Conservation (phyloP, 1,140 invertebrate species). For the Papilio polyxenes region DNA sequence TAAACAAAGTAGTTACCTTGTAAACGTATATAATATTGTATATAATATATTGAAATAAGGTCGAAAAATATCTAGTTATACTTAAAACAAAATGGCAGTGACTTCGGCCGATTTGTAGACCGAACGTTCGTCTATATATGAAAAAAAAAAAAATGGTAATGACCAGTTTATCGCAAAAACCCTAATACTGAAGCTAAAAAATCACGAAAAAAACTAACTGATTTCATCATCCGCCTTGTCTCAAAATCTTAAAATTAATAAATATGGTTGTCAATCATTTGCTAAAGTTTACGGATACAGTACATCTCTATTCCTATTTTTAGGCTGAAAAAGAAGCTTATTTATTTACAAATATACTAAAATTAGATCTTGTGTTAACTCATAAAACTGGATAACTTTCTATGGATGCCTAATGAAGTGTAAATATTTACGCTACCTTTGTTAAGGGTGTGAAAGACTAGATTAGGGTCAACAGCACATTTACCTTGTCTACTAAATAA, state of each 20-base stretch:
- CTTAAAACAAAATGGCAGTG: no score
- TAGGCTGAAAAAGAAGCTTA: background rate
- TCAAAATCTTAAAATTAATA: background rate
- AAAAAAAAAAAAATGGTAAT: no score
- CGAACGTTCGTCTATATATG: no score
- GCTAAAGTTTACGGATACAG: background rate
- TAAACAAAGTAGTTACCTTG: no score
- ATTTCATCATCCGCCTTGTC: no score
- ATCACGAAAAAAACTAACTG: no score
- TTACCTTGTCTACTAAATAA: background rate
- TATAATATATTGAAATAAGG: no score
- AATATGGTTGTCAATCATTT: background rate
- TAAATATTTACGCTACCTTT: conserved; percentile 10
- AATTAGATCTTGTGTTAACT: background rate
- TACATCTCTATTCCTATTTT: background rate
- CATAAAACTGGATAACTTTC: background rate
- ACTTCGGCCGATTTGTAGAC: no score
- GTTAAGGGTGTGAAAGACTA: background rate
- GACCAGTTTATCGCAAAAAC: no score
- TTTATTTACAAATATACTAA: background rate
- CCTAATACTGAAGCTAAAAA: no score
- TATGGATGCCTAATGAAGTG: conserved; percentile 7
- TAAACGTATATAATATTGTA: no score
- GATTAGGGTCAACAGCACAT: background rate
- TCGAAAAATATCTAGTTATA: no score